Percentiles rank a stretch among this genome's conserved stretches.
phyloP scores from a whole-genome alignment of 2,888 invertebrate genomes.

The Odontomyia ornata region DNA sequence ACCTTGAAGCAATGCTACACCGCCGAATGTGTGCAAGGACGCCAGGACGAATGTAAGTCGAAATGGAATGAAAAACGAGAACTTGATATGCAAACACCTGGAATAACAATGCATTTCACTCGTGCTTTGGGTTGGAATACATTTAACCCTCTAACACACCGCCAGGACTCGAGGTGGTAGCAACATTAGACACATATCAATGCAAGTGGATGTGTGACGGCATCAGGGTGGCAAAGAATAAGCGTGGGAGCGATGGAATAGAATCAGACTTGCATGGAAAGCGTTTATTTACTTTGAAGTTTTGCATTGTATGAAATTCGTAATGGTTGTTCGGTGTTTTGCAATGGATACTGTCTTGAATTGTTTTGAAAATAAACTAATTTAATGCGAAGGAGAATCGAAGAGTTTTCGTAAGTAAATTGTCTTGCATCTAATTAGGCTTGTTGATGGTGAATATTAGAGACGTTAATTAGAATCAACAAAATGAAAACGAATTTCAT shows the following conservation, averaged over 20 bases:
- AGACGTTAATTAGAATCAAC: too few species aligned
- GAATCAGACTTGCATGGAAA: not conserved
- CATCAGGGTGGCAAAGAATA: not conserved
- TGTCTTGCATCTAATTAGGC: too few species aligned
- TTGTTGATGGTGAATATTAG: too few species aligned
- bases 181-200: not conserved
- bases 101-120: slow-evolving; percentile 38
- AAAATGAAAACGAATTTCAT: too few species aligned
- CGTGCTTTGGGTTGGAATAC: not conserved
- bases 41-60: not conserved
- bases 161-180: not conserved
- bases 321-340: not conserved
- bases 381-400: not conserved
- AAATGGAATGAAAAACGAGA: slow-evolving; percentile 1
- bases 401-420: too few species aligned
- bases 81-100: slow-evolving; percentile 42
- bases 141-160: not conserved
- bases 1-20: not conserved
- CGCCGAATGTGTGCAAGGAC: not conserved
- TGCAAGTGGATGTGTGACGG: not conserved
- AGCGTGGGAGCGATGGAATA: not conserved
- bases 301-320: not conserved
- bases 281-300: slow-evolving; percentile 31
- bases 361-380: not conserved
- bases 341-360: not conserved